Evolutionary conservation across 64 coral and sea anemone genomes (phyloP).

Genomic region (Catalaphyllia jardinei): DNA sequence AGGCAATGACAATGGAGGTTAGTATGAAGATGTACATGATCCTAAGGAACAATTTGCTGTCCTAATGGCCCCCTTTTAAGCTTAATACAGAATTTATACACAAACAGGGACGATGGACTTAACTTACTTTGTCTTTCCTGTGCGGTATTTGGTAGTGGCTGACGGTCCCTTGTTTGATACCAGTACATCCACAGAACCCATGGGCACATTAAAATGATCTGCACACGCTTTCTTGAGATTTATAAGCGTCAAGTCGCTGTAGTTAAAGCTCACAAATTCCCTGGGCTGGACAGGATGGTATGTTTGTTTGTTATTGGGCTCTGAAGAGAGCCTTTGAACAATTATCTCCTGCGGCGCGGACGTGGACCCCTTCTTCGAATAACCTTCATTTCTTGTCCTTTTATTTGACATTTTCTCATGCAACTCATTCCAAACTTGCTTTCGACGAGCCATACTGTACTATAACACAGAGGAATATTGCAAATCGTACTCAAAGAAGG

Average conservation of each 20-base stretch:
- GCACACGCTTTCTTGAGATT: slow-evolving; percentile 60
- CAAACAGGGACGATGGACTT: too few species aligned
- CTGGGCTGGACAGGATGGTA: slow-evolving; percentile 54
- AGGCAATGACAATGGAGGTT: too few species aligned
- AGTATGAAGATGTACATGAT: too few species aligned
- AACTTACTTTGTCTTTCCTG: neutral
- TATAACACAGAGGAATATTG: too few species aligned
- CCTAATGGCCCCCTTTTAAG: too few species aligned
- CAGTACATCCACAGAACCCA: slow-evolving; percentile 49
- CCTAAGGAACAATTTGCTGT: too few species aligned
- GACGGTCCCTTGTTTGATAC: neutral
- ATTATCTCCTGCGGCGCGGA: slow-evolving; percentile 56
- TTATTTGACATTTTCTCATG: slow-evolving; percentile 29
- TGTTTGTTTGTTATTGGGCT: slow-evolving; percentile 75
- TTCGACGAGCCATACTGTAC: too few species aligned
- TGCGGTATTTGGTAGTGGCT: too few species aligned
- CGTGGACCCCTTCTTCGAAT: neutral
- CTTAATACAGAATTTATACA: too few species aligned
- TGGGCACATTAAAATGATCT: slow-evolving; percentile 49
- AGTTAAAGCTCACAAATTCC: slow-evolving; percentile 45
- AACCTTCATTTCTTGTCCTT: slow-evolving; percentile 45
- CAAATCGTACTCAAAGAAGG: too few species aligned
- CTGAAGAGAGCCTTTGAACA: slow-evolving; percentile 65
- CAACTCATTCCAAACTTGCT: slow-evolving; percentile 30
- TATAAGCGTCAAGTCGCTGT: slow-evolving; percentile 47